A percentile compares a stretch with the other conserved stretches of the same genome.
phyloP scores from a whole-genome alignment of 2,113 vertebrate genomes.

The rabbit (Oryctolagus cuniculus) region mOryCun1.1 NC_091440.1:41164001-41164500 shows the following conservation, averaged over 20 bases:
- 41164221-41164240: background rate
- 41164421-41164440: conserved; percentile 36
- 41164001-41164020: background rate
- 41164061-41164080: background rate
- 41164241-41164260: background rate
- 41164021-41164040: background rate
- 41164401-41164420: conserved; percentile 12
- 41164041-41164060: background rate
- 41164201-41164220: conserved; percentile 27
- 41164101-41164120: background rate
- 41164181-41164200: background rate
- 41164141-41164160: background rate
- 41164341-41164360: background rate
- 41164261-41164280: background rate
- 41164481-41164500: conserved; percentile 24
- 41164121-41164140: background rate
- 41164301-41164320: background rate
- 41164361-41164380: background rate
- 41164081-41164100: background rate
- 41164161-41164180: background rate
- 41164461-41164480: conserved; percentile 32
- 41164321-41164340: background rate
- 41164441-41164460: conserved; percentile 30
- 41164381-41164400: background rate
- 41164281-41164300: background rate